phyloP scores from a whole-genome alignment of 1,140 invertebrate species.

The Philopotamus ludificatus region DNA sequence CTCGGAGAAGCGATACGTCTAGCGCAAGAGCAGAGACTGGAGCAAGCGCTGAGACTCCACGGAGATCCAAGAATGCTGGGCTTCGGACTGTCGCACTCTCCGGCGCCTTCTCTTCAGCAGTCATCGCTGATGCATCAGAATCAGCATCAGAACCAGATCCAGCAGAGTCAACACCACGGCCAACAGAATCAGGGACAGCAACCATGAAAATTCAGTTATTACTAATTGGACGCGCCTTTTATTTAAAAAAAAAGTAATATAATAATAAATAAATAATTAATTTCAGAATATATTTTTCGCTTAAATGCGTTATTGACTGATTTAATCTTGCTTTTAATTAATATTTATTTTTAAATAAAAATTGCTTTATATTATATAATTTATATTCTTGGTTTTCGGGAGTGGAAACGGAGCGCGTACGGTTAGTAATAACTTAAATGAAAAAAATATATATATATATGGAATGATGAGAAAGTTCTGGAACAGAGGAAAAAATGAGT shows the following conservation, averaged over 20 bases:
- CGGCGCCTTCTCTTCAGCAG: constrained; percentile 48
- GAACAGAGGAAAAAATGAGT: constrained; percentile 13
- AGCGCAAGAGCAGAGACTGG: constrained; percentile 73
- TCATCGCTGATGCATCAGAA: constrained; percentile 49
- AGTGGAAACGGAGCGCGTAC: constrained; percentile 37
- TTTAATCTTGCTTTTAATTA: constrained; percentile 9
- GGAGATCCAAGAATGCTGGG: constrained; percentile 57
- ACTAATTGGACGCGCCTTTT: constrained; percentile 54
- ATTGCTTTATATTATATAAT: not conserved
- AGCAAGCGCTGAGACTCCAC: constrained; percentile 78
- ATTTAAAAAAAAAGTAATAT: too few species aligned
- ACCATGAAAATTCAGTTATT: constrained; percentile 58
- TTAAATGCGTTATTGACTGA: not conserved
- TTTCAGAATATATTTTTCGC: constrained; percentile 7
- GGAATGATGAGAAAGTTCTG: not conserved
- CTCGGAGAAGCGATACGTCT: constrained; percentile 71
- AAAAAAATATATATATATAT: constrained; percentile 14
- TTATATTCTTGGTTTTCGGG: constrained; percentile 25
- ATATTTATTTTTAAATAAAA: not conserved
- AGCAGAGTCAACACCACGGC: constrained; percentile 51
- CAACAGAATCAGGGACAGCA: constrained; percentile 47
- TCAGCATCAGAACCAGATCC: constrained; percentile 43
- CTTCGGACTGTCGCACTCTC: constrained; percentile 52
- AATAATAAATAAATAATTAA: too few species aligned
- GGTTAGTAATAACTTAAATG: constrained; percentile 39